Base-by-base conservation (phyloP, 2,888 invertebrate genomes). In the Deilephila porcellus region DNA sequence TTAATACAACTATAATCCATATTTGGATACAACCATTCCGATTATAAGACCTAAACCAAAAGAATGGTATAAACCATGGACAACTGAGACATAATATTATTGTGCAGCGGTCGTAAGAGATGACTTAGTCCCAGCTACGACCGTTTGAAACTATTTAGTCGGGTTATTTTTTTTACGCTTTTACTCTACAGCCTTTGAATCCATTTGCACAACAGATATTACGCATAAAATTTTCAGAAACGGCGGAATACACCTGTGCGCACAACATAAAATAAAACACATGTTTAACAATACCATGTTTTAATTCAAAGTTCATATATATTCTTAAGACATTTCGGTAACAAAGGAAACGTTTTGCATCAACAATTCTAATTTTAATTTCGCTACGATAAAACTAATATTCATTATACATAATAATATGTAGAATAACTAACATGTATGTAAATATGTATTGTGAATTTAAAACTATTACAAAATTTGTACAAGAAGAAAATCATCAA, bases 231-330 rank as follows among this genome's bases (percentile, higher is more conserved):
- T 34, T 34, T 64, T 64, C n/a, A 64, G 64, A n/a, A 20, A 64
- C n/a, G 5, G 3, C 37, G n/a, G n/a, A 62, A 3, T 34, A 32
- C 37, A 64, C n/a, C 37, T 37, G n/a, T 11, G 45, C 45, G 25
- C 20, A 45, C 45, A 45, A 52, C 56, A n/a, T 60, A 45, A 45
- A 45, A 73, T 71, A 76, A 64, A 63, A 77, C 73, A 76, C 64
- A 60, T 25, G n/a, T 67, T 70, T 75, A 81, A 80, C 78, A 84
- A 82, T 79, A 77, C 79, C 75, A 79, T 80, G 78, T 70, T 84
- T 83, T 82, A 85, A 81, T 84, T 75, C 75, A 67, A 67, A 67
- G 45, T 67, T 76, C 78, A 78, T 73, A 78, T 77, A 78, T 81
- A 79, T 78, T 79, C 72, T 76, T 81, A 80, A 78, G 81, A 78